phyloP scores from a whole-genome alignment of 2,113 vertebrate genomes.

The Nicator chloris region DNA sequence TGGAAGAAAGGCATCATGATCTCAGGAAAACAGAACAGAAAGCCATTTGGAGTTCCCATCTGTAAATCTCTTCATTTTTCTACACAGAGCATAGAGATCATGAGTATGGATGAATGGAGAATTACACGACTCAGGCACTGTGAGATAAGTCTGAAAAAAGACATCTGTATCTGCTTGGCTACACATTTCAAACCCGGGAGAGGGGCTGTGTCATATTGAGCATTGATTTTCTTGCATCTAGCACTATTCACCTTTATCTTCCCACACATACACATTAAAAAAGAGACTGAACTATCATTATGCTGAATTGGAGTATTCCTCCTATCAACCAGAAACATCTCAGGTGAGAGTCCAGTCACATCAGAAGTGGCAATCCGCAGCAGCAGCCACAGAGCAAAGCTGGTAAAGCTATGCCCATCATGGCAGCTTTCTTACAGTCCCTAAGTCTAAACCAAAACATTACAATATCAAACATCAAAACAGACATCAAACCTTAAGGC shows the following conservation, averaged over 20 bases:
- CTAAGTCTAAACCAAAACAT: not conserved
- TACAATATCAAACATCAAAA: not conserved
- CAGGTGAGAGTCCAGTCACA: not conserved
- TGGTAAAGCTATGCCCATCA: not conserved
- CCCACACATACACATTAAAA: not conserved
- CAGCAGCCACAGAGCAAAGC: not conserved
- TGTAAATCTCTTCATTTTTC: not conserved
- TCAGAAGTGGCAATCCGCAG: not conserved
- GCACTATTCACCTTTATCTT: not conserved
- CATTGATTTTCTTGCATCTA: not conserved
- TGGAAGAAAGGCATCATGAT: not conserved
- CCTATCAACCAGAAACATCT: not conserved
- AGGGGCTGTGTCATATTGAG: not conserved
- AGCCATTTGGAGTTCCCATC: not conserved
- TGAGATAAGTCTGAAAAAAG: not conserved
- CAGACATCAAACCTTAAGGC: not conserved
- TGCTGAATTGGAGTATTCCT: not conserved
- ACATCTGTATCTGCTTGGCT: not conserved
- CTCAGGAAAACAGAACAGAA: not conserved
- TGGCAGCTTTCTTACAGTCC: not conserved
- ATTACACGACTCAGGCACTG: not conserved
- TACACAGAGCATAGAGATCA: not conserved
- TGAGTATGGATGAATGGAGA: not conserved
- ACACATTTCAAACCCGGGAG: not conserved
- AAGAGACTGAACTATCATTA: not conserved